These are phyloP conservation scores for Rhopalosiphum maidis DNA, from an alignment of 1,140 invertebrate species.

Conservation along the genomic window DNA sequence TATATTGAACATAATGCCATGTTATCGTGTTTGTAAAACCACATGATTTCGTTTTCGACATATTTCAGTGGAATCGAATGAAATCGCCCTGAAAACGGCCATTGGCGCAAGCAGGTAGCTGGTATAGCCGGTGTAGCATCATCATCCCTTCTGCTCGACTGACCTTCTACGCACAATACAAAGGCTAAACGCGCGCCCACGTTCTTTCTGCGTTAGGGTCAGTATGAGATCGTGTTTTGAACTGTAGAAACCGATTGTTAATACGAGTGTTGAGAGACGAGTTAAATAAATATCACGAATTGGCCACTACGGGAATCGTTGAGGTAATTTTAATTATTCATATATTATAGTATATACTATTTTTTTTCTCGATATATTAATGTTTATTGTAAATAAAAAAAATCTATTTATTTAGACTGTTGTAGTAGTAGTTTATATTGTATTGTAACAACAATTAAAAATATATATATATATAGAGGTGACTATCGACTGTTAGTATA, in stretches of 20 bases:
- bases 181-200: not conserved
- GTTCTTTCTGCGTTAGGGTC: not conserved
- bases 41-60: not conserved
- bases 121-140: not conserved
- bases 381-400: not conserved
- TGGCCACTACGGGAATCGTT: not conserved
- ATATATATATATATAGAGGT: not conserved
- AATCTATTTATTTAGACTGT: not conserved
- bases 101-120: not conserved
- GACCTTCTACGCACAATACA: slow-evolving; percentile 20
- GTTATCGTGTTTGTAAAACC: not conserved
- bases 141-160: not conserved
- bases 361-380: not conserved
- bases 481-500: slow-evolving; percentile 30
- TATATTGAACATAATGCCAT: not conserved
- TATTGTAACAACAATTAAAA: not conserved
- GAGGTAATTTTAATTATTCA: slow-evolving; percentile 3
- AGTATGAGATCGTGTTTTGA: not conserved
- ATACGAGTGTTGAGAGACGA: not conserved
- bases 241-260: not conserved
- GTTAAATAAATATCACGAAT: not conserved
- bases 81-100: slow-evolving; percentile 13
- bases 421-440: not conserved
- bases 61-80: not conserved
- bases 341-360: not conserved